Conservation (phyloP, 2,113 vertebrate species). For the Synodontis membranacea region DNA sequence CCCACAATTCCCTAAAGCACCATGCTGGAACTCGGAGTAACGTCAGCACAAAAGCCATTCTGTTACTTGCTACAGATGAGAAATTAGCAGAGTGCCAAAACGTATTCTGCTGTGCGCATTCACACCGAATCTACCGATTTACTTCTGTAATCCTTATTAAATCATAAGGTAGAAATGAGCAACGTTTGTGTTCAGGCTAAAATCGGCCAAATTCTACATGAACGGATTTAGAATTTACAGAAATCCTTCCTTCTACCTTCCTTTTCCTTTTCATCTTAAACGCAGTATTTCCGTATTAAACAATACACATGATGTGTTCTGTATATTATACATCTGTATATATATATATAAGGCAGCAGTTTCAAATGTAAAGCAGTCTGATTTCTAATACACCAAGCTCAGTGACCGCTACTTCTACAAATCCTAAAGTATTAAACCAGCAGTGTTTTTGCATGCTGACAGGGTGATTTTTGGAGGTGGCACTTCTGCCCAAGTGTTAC, state of each 20-base stretch:
- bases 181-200: background rate
- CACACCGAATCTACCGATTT: background rate
- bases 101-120: background rate
- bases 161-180: background rate
- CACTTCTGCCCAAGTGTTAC: background rate
- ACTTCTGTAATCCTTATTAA: background rate
- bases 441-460: background rate
- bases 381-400: background rate
- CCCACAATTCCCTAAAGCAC: conserved; percentile 25
- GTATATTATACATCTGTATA: too few relatives aligned
- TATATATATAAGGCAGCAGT: background rate
- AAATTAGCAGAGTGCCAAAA: background rate
- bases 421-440: background rate
- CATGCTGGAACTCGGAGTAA: conserved; percentile 3
- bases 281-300: background rate
- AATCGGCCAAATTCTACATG: background rate
- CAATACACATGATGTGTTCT: too few relatives aligned
- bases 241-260: background rate
- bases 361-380: background rate
- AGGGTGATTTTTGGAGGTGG: background rate
- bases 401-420: background rate
- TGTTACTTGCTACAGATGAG: background rate
- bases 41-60: background rate
- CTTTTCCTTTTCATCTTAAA: background rate
- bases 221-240: too few relatives aligned